Evolutionary conservation across 2,797 vertebrate species (phyloP).

Genomic region (Lutjanus argentimaculatus): DNA sequence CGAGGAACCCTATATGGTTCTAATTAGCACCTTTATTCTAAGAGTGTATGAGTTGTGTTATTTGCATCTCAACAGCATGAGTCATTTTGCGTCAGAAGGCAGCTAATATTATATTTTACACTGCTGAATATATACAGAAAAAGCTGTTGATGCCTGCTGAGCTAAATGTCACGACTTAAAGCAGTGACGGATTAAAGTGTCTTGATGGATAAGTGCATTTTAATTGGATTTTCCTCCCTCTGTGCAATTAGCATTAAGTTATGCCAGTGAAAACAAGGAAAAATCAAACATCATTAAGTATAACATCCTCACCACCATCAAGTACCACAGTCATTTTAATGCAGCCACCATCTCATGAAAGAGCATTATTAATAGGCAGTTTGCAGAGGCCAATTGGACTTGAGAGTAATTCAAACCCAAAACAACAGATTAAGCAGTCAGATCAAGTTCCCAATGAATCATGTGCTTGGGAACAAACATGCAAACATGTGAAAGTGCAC

Average conservation of each 20-base stretch:
- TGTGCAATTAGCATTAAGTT: background rate
- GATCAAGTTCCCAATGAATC: background rate
- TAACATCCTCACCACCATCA: background rate
- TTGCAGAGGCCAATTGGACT: background rate
- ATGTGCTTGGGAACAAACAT: background rate
- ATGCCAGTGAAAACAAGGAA: conserved; percentile 4
- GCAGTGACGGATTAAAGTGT: background rate
- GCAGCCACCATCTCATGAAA: background rate
- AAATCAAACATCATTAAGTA: conserved; percentile 11
- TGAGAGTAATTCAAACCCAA: background rate
- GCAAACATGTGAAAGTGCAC: too few relatives aligned
- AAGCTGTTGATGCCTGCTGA: background rate
- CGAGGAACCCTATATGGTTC: too few relatives aligned
- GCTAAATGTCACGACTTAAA: conserved; percentile 15
- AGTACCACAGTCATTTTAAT: conserved; percentile 4
- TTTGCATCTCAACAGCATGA: conserved; percentile 26
- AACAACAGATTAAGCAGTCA: background rate
- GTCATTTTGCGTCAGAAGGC: conserved; percentile 31
- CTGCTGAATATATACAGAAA: background rate
- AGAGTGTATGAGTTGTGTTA: background rate
- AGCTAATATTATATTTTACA: conserved; percentile 15
- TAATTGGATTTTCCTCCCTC: conserved; percentile 19
- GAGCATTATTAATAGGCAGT: background rate
- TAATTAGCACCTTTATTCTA: too few relatives aligned
- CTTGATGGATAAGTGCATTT: conserved; percentile 12